Percentiles rank a stretch among this genome's conserved stretches.
phyloP scores from a whole-genome alignment of 2,113 vertebrate genomes.

The Miniopterus natalensis region DNA sequence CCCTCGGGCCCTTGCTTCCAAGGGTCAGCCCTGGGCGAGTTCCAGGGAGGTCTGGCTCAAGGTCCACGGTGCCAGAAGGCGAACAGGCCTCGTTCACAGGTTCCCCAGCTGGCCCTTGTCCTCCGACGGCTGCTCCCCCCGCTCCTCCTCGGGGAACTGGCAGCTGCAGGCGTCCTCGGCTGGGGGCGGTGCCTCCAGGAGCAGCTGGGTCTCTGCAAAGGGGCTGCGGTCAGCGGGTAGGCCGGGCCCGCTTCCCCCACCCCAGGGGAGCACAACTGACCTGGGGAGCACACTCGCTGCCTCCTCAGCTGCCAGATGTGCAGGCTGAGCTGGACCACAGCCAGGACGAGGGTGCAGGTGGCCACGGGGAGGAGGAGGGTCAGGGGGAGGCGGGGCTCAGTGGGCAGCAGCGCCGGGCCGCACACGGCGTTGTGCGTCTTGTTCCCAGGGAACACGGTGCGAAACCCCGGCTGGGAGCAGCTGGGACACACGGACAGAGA shows the following conservation, averaged over 20 bases:
- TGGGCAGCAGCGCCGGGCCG: rapidly evolving
- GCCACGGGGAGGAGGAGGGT: not conserved
- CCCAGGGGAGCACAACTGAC: conserved; percentile 62
- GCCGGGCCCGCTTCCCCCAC: not conserved
- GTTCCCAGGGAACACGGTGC: conserved; percentile 81
- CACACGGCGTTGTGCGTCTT: conserved; percentile 82
- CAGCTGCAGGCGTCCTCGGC: conserved; percentile 83
- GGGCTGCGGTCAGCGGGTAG: not conserved
- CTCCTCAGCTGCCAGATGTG: conserved; percentile 82
- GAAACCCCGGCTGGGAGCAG: conserved; percentile 76
- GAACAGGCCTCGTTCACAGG: conserved; percentile 13
- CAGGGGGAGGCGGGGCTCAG: not conserved
- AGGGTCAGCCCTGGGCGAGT: not conserved
- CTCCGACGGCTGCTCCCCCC: conserved; percentile 72
- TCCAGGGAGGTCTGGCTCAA: not conserved
- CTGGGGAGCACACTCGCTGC: not conserved
- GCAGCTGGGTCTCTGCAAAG: conserved; percentile 70
- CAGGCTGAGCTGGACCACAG: conserved; percentile 77
- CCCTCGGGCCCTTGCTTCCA: not conserved
- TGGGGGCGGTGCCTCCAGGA: rapidly evolving
- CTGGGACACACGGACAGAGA: conserved; percentile 61
- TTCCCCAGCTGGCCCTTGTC: conserved; percentile 17
- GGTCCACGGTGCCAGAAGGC: too few relatives aligned
- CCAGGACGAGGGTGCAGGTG: conserved; percentile 77
- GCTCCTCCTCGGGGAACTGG: conserved; percentile 89